Base-by-base conservation (phyloP, 2,888 invertebrate genomes). In the Tetragonisca angustula region DNA sequence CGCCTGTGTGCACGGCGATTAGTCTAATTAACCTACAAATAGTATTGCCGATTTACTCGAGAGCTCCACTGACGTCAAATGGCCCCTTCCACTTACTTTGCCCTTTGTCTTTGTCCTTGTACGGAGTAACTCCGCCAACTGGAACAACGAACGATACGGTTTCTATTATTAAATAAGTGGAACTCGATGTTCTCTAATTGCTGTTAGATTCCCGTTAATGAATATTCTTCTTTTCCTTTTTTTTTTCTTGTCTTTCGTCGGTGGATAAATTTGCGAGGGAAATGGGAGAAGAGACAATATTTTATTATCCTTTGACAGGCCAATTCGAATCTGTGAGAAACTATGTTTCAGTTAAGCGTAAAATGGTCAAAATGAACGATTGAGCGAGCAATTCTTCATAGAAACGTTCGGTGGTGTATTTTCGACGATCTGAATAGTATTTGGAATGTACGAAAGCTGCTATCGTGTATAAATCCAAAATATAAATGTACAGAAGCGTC, bases 1-100 rank as follows among this genome's bases (percentile, higher is more conserved):
- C 17, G 15, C 0, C 27, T 61, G 13, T 59, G 27, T 49, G 27
- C 24, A 3, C 43, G 27, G 6, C 27, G 15, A 59, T 49, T 50
- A 76, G 24, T 21, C 36, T 79, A 79, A 80, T 71, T 67, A 79
- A 80, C 56, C 67, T 49, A 72, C 52, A 72, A 80, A 68, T 79
- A 32, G 54, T 73, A 68, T 69, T 24, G 61, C 49, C 61, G 21
- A 52, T 74, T 13, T 36, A 24, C 13, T 13, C 27, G 56, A 50
- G 9, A 13, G 52, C 19, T 43, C 49, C 24, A 56, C 78, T 24
- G 56, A 56, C 70, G 17, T 69, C 32, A 21, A 64, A 15, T 27
- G 49, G 13, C 13, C 49, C 9, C 27, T 49, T 62, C 21, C 36
- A 50, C 56, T 56, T 17, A n/a, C 9, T 24, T 19, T 17, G 43